A percentile compares a stretch with the other conserved stretches of the same genome.
Conservation (phyloP, 2,797 vertebrate species). For the Tolypeutes matacus region DNA sequence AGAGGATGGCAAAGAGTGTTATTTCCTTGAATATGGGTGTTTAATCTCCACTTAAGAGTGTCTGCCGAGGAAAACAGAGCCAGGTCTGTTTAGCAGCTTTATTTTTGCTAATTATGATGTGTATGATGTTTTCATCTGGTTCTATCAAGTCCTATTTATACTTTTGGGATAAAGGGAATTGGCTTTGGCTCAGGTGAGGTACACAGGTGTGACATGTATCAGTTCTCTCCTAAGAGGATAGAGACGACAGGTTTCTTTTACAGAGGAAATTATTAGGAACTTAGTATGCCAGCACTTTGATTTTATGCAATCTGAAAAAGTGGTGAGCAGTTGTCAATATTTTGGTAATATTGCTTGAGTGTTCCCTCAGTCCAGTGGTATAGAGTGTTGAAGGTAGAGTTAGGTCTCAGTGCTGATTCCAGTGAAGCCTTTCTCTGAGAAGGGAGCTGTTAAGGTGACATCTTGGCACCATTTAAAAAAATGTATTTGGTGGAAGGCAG, state of each 20-base stretch:
- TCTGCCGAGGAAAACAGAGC: slow-evolving; percentile 2
- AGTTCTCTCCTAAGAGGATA: background rate
- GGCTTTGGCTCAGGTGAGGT: background rate
- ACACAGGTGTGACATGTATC: background rate
- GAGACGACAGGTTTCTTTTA: slow-evolving; percentile 3
- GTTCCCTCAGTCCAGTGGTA: background rate
- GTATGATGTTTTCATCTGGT: background rate
- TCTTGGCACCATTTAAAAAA: background rate
- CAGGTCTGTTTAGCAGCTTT: background rate
- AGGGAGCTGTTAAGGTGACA: background rate
- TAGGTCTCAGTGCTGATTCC: background rate
- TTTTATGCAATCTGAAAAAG: slow-evolving; percentile 44
- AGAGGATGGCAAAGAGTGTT: background rate
- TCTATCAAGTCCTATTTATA: background rate
- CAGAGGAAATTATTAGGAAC: background rate
- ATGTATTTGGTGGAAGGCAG: background rate
- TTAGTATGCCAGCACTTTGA: slow-evolving; percentile 14
- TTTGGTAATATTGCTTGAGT: background rate
- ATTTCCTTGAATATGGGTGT: background rate
- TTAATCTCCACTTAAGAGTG: background rate
- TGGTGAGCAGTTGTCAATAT: background rate
- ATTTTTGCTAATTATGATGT: background rate
- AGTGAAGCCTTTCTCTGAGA: background rate
- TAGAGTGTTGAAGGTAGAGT: background rate
- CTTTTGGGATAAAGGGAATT: slow-evolving; percentile 21